Base-by-base conservation (phyloP, 2,113 vertebrate species). In the Campylomormyrus tamandua region DNA sequence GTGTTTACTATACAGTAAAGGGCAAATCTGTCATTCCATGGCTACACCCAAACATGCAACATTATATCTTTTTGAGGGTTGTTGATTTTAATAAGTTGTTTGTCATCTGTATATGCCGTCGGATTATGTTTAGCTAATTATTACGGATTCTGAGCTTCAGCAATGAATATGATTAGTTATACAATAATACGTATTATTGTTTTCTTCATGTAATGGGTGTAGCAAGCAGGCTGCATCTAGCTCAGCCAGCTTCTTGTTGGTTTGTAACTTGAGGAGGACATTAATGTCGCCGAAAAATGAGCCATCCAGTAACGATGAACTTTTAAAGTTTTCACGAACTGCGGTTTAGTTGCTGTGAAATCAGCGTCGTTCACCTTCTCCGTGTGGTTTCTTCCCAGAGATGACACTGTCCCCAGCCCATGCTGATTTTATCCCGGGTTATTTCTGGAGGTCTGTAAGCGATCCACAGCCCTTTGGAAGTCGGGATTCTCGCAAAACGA, bases 401-500 rank as follows among this genome's bases (percentile, higher is more conserved):
- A 95, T 95, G 94, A 87, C 92, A 92, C 93, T 80, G 91, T 93
- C 21, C 88, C 90, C 35, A 52, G 53, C 74, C 88, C 87, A 90
- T 48, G 45, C 56, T 88, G 90, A 83, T 35, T 77, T 90, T 87
- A 84, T 35, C 87, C 74, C 74, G 39, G 66, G 24, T 39, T 84
- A 31, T 86, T 83, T 66, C 70, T 52, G 46, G 31, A 84, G 83
- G 83, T 35, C 11, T 31, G 48, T 87, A 49, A 31, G 62, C 11
- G 31, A 49, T 87, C 58, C 87, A 9, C 52, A 39, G 27, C 5
- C 83, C 70, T 91, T 86, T 90, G 91, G 91, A 92, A 90, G 66
- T 90, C 52, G 90, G 91, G 49, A 84, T 48, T 84, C 19, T 84
- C 83, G 39, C 83, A 87, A 91, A 87, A 93, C 93, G 92, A 90